Evolutionary conservation across 2,113 vertebrate genomes (phyloP).

Genomic region (Aptenodytes patagonicus): DNA sequence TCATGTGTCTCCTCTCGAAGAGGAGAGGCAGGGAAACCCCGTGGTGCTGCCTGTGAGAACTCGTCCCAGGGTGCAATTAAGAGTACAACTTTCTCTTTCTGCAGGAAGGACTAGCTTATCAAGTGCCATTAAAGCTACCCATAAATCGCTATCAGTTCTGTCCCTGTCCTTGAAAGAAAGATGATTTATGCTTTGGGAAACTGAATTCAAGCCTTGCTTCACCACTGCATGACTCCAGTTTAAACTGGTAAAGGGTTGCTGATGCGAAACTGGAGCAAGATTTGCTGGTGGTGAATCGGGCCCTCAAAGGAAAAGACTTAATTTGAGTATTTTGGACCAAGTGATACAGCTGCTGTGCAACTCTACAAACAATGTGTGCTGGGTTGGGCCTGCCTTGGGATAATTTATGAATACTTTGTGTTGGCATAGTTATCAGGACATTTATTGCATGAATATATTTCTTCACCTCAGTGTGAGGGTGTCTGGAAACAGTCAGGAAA

Average conservation of each 20-base stretch:
- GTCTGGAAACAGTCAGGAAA: not conserved
- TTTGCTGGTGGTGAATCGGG: not conserved
- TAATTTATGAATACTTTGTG: not conserved
- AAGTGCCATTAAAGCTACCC: not conserved
- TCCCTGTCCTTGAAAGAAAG: not conserved
- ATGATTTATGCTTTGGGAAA: not conserved
- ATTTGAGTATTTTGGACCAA: not conserved
- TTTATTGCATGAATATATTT: not conserved
- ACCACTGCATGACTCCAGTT: not conserved
- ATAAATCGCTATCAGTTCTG: not conserved
- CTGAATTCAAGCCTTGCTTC: not conserved
- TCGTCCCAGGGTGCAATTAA: accelerated
- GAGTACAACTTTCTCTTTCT: not conserved
- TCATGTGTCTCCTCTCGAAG: accelerated
- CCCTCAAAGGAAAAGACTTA: accelerated
- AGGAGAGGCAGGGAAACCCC: not conserved
- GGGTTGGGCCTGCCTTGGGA: not conserved
- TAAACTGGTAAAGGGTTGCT: not conserved
- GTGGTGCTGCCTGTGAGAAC: not conserved
- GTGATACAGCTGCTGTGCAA: accelerated
- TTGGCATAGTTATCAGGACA: not conserved
- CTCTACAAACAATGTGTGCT: accelerated
- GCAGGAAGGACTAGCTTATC: not conserved
- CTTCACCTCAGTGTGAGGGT: not conserved
- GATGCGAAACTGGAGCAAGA: not conserved